Conservation (phyloP, 2,113 vertebrate species). For the Corythornis madagascariensis region DNA sequence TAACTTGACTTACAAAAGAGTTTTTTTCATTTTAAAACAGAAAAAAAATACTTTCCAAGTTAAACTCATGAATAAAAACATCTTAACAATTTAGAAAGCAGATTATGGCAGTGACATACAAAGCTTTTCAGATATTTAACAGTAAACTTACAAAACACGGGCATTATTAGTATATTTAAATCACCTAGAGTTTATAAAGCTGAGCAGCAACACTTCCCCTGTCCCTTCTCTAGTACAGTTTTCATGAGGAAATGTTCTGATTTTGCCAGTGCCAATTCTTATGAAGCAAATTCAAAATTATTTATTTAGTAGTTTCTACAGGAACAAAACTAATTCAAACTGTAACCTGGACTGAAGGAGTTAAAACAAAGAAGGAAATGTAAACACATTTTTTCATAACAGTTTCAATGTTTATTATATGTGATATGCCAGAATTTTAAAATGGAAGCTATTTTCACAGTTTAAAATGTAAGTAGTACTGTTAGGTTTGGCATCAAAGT, state of each 20-base stretch:
- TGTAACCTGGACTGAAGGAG: neutral
- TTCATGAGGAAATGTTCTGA: neutral
- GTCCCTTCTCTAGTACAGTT: neutral
- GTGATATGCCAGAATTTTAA: neutral
- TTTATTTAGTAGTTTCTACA: constrained; percentile 44
- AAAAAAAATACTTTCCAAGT: neutral
- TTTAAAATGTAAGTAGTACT: constrained; percentile 12
- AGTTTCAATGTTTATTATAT: neutral
- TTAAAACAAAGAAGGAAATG: neutral
- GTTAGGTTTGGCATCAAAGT: constrained; percentile 51
- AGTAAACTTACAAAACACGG: neutral
- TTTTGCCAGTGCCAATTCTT: constrained; percentile 18
- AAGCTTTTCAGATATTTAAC: neutral
- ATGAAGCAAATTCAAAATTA: constrained; percentile 17
- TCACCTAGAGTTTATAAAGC: neutral
- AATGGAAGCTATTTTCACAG: constrained; percentile 7
- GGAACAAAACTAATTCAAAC: constrained; percentile 1
- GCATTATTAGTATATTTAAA: neutral
- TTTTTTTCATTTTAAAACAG: neutral
- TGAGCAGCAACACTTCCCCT: neutral
- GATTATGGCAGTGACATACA: neutral
- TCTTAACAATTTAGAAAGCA: neutral
- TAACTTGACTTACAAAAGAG: neutral
- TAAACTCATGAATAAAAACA: neutral
- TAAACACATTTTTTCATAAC: neutral